phyloP scores from a whole-genome alignment of 2,113 vertebrate genomes.

The Perognathus longimembris region DNA sequence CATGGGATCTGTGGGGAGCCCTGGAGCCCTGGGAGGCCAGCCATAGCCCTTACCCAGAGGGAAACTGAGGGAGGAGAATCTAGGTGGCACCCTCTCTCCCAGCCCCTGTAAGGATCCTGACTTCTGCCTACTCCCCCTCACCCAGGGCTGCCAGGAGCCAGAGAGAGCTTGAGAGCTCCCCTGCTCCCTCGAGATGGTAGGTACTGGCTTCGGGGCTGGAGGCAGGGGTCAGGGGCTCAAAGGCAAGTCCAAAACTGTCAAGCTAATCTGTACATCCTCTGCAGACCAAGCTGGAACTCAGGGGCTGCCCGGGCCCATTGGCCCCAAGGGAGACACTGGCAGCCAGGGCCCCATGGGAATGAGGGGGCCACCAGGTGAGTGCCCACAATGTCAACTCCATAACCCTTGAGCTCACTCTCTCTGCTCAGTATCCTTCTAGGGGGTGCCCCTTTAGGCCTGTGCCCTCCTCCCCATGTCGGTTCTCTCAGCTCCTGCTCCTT shows the following conservation, averaged over 20 bases:
- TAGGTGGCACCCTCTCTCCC: background rate
- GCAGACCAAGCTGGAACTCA: constrained; percentile 44
- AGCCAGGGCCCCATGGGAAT: constrained; percentile 87
- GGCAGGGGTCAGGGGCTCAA: fast-evolving
- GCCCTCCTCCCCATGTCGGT: background rate
- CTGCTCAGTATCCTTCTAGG: background rate
- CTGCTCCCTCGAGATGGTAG: constrained; percentile 67
- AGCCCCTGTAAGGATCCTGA: background rate
- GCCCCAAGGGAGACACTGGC: constrained; percentile 90
- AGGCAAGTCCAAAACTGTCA: background rate
- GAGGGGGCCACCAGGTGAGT: constrained; percentile 92
- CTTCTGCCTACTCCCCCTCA: background rate
- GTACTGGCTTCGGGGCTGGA: background rate
- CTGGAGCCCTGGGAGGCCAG: background rate
- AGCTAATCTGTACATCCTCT: constrained; percentile 12
- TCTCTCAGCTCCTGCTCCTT: background rate
- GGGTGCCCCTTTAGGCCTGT: background rate
- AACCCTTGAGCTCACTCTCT: background rate
- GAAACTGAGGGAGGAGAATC: background rate
- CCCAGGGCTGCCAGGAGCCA: constrained; percentile 61
- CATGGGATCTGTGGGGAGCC: background rate
- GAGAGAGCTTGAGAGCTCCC: constrained; percentile 17
- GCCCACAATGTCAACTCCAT: background rate
- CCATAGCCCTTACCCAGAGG: background rate
- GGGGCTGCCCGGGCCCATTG: constrained; percentile 84